Base-by-base conservation (phyloP, 2,888 invertebrate genomes). In the Eupithecia subumbrata region DNA sequence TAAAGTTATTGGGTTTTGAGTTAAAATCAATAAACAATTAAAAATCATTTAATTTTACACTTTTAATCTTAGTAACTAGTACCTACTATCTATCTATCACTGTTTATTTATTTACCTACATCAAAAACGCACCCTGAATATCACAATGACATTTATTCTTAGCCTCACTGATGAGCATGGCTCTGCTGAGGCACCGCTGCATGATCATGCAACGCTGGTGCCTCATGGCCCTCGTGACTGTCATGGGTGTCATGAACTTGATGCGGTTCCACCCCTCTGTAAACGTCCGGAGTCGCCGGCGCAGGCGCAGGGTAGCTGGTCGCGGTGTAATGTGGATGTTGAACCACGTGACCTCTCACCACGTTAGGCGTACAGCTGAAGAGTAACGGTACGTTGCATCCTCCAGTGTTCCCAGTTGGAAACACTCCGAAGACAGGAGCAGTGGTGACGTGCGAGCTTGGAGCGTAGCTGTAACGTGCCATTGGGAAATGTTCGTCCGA, bases 351-450 rank as follows among this genome's bases (percentile, higher is more conserved):
- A 0, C 93, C 94, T 1, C 88, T 83, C 2, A 89, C 88, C 75
- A 95, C 87, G 0, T 90, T 87, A 0, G 94, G 94, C 1, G 93
- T 86, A 73, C 94, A 95, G 80, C 92, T 93, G 77, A 95, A 87
- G 64, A 94, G 84, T 12, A 94, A 83, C 0, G 94, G 94, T 5
- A 93, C 87, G 63, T 85, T 88, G 79, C 92, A 92, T 0, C 90
- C 90, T 22, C 90, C 90, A 0, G 84, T 84, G 69, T 91, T 90
- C 0, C 89, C 90, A 67, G 88, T 90, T 0, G 93, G 92, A 82
- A 93, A 94, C 73, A 92, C 85, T 3, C 92, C 91, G 12, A 87
- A 86, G 0, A 90, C 89, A 9, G 89, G 84, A 22, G 87, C 85
- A 0, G 85, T 30, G 2, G 88, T 75, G 2, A 76, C 78, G 81